Evolutionary conservation across 2,888 invertebrate species (phyloP).

Genomic region (Pammene aurita): DNA sequence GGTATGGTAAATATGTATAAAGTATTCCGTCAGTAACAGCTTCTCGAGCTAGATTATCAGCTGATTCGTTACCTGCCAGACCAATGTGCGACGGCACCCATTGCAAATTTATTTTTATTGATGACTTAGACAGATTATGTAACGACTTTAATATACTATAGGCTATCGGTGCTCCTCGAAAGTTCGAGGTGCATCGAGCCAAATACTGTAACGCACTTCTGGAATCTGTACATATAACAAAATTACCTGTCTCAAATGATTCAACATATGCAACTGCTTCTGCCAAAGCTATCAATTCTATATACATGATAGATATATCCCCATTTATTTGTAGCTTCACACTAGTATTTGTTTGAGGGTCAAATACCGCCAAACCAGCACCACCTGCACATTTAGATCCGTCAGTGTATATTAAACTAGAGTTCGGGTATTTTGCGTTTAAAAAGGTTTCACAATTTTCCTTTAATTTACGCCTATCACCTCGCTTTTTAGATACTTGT

Average conservation of each 20-base stretch:
- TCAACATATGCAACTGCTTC: neutral
- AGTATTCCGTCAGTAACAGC: neutral
- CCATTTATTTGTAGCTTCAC: neutral
- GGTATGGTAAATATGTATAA: neutral
- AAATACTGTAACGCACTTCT: slow-evolving; percentile 4
- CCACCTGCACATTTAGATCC: slow-evolving; percentile 1
- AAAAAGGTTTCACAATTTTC: neutral
- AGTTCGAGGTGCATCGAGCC: slow-evolving; percentile 24
- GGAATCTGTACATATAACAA: slow-evolving; percentile 12
- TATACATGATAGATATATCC: neutral
- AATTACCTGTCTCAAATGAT: neutral
- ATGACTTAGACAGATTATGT: neutral
- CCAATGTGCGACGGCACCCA: slow-evolving; percentile 9
- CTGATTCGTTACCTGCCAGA: neutral
- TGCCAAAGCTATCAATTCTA: neutral
- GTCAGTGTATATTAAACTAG: slow-evolving; percentile 7
- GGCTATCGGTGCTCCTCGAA: slow-evolving; percentile 21
- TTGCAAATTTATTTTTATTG: neutral
- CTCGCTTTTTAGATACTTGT: neutral
- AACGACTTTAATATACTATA: neutral
- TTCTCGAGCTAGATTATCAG: slow-evolving; percentile 2
- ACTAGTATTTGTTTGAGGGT: neutral
- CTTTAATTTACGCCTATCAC: neutral
- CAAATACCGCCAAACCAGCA: neutral
- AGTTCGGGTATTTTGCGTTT: neutral